Evolutionary conservation across 2,797 vertebrate genomes (phyloP).

Genomic region (Siniperca obscura): DNA sequence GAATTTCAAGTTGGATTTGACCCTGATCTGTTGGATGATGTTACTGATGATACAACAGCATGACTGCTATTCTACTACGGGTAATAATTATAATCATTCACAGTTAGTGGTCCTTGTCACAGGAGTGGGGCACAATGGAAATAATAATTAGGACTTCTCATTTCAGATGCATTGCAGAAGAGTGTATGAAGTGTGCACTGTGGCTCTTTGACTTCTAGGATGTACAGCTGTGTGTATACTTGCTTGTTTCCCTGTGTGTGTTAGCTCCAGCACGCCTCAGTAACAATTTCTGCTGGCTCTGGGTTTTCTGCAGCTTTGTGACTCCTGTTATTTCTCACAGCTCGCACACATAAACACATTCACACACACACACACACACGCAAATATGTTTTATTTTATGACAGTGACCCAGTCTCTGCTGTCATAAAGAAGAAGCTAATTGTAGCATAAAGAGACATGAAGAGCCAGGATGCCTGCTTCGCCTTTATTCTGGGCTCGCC

Average conservation of each 20-base stretch:
- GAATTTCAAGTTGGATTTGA: slow-evolving; percentile 79
- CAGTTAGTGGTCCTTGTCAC: slow-evolving; percentile 83
- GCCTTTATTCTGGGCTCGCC: slow-evolving; percentile 62
- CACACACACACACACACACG: slow-evolving; percentile 23
- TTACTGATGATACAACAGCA: slow-evolving; percentile 79
- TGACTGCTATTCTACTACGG: slow-evolving; percentile 79
- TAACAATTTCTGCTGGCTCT: slow-evolving; percentile 47
- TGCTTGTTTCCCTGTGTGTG: slow-evolving; percentile 44
- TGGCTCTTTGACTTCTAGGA: slow-evolving; percentile 70
- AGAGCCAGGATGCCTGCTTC: slow-evolving; percentile 53
- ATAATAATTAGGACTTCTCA: slow-evolving; percentile 83
- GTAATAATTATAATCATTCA: slow-evolving; percentile 85
- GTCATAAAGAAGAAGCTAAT: slow-evolving; percentile 70
- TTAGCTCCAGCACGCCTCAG: slow-evolving; percentile 15
- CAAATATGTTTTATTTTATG: slow-evolving; percentile 46
- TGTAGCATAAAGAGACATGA: slow-evolving; percentile 62
- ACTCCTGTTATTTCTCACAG: slow-evolving; percentile 38
- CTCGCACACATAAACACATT: background rate
- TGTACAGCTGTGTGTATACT: slow-evolving; percentile 76
- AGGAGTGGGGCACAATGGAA: slow-evolving; percentile 83
- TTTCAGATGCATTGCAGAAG: slow-evolving; percentile 76
- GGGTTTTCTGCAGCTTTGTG: slow-evolving; percentile 30
- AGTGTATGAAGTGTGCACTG: slow-evolving; percentile 67
- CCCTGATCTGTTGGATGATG: slow-evolving; percentile 79
- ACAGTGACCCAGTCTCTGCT: slow-evolving; percentile 69